phyloP scores from a whole-genome alignment of 2,888 invertebrate species.

The Stramonita haemastoma region DNA sequence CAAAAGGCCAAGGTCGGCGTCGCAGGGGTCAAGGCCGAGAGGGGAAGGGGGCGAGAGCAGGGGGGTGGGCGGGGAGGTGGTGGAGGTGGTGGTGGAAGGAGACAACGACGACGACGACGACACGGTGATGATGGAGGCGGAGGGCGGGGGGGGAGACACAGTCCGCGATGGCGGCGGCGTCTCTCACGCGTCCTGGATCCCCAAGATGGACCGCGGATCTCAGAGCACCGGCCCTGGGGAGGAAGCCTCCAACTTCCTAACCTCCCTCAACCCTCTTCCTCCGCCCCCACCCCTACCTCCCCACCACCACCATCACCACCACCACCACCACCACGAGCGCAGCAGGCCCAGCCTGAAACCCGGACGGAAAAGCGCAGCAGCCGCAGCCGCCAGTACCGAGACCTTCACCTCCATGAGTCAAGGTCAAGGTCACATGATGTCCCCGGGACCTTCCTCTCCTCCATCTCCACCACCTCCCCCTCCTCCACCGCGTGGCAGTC shows the following conservation, averaged over 20 bases:
- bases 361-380: background rate
- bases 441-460: background rate
- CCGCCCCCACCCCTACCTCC: background rate
- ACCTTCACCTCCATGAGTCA: background rate
- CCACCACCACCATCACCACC: background rate
- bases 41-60: background rate
- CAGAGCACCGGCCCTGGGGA: background rate
- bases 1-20: background rate
- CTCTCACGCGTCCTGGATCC: background rate
- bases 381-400: background rate
- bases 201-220: background rate
- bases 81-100: too few relatives aligned
- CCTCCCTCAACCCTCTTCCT: background rate
- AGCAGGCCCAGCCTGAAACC: background rate
- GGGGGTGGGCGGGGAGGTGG: background rate
- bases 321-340: too few relatives aligned
- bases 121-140: background rate
- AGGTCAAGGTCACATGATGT: background rate
- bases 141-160: background rate
- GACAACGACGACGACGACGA: too few relatives aligned
- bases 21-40: background rate
- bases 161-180: background rate
- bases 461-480: background rate
- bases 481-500: conserved; percentile 11
- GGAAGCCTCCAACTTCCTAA: background rate